phyloP scores from a whole-genome alignment of 2,888 invertebrate genomes.

The Oscheius onirici region DNA sequence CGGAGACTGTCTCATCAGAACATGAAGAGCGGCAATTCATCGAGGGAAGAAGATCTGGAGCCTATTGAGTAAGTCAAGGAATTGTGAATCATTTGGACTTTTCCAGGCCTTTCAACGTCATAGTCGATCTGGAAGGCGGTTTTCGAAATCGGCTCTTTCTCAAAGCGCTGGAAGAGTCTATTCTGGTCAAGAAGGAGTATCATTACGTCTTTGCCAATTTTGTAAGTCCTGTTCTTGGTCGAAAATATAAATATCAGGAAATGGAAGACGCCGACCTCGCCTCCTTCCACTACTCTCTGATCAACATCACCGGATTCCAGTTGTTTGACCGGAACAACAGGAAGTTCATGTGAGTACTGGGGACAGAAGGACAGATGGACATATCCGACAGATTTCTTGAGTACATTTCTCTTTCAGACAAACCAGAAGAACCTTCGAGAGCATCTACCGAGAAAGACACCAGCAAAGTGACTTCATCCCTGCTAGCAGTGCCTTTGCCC shows the following conservation, averaged over 20 bases:
- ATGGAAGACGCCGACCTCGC: conserved; percentile 54
- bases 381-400: not conserved
- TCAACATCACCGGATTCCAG: conserved; percentile 58
- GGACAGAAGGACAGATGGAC: not conserved
- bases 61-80: conserved; percentile 17
- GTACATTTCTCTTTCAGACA: conserved; percentile 38
- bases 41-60: conserved; percentile 41
- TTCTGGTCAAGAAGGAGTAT: conserved; percentile 56
- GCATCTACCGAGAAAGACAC: conserved; percentile 44
- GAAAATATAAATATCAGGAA: conserved; percentile 35
- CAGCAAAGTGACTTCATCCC: conserved; percentile 32
- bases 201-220: conserved; percentile 62
- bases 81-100: too few species aligned
- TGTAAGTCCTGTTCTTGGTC: conserved; percentile 32
- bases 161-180: conserved; percentile 55
- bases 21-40: conserved; percentile 36
- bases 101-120: conserved; percentile 52
- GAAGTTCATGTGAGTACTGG: conserved; percentile 47
- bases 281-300: conserved; percentile 54
- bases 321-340: conserved; percentile 51
- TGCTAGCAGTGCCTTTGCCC: conserved; percentile 56
- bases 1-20: conserved; percentile 43
- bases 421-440: conserved; percentile 43
- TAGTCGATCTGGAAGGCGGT: conserved; percentile 58
- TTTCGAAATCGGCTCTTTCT: conserved; percentile 52